Evolutionary conservation across 2,113 vertebrate genomes (phyloP).

Genomic region (Apistogramma diplotaenia): DNA sequence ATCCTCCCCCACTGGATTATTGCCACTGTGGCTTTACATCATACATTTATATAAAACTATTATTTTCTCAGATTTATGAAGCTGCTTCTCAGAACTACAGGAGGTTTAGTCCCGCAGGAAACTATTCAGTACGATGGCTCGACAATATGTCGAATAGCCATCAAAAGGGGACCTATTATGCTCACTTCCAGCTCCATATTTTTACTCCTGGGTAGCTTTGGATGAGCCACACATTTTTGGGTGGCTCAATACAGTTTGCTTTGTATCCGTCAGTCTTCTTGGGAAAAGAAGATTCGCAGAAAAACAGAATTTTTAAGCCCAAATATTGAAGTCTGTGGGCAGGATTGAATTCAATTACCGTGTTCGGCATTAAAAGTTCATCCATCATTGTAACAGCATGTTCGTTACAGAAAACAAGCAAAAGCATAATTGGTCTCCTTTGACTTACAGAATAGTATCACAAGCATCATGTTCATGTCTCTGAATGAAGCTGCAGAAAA

Average conservation of each 20-base stretch:
- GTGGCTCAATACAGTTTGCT: background rate
- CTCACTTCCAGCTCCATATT: background rate
- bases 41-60: background rate
- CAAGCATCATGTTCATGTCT: background rate
- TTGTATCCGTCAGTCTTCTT: background rate
- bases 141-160: background rate
- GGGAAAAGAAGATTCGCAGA: background rate
- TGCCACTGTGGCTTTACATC: background rate
- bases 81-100: background rate
- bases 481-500: background rate
- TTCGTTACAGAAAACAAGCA: accelerated
- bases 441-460: background rate
- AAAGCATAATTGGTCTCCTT: background rate
- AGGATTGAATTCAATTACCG: too few species aligned
- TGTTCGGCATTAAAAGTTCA: too few species aligned
- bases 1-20: accelerated
- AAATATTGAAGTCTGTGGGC: too few species aligned
- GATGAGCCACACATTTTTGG: too few species aligned
- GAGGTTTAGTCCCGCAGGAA: background rate
- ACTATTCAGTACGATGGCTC: background rate
- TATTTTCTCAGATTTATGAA: background rate
- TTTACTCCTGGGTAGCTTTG: too few species aligned
- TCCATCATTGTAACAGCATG: accelerated
- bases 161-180: background rate
- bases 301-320: too few species aligned